Evolutionary conservation across 2,113 vertebrate genomes (phyloP).

Genomic region (Syrmaticus mikado): DNA sequence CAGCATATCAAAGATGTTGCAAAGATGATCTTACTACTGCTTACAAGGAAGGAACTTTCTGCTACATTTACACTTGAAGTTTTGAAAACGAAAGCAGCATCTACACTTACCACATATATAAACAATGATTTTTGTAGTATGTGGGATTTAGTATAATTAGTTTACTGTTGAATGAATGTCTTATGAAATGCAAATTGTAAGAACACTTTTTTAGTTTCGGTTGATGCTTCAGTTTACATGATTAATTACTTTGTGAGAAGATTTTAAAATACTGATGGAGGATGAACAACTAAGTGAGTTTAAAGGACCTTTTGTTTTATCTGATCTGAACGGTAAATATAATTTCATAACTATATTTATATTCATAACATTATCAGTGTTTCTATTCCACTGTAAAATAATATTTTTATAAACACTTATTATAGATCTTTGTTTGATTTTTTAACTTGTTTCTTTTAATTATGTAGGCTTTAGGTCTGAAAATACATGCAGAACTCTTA

Average conservation of each 20-base stretch:
- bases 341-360: not conserved
- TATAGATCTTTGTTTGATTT: not conserved
- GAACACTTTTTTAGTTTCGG: not conserved
- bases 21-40: not conserved
- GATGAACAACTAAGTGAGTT: not conserved
- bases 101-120: not conserved
- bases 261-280: not conserved
- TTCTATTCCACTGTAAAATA: not conserved
- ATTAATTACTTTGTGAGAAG: not conserved
- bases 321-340: not conserved
- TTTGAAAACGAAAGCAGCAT: not conserved
- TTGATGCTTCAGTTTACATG: not conserved
- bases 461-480: not conserved
- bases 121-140: not conserved
- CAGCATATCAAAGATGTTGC: not conserved
- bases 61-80: not conserved
- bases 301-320: not conserved
- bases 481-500: not conserved
- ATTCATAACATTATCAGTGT: not conserved
- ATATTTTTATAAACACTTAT: not conserved
- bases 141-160: not conserved
- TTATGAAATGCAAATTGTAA: not conserved
- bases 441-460: not conserved
- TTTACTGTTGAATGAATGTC: not conserved
- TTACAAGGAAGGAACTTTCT: not conserved